Base-by-base conservation (phyloP, 2,797 vertebrate species). In the Gouania willdenowi region DNA sequence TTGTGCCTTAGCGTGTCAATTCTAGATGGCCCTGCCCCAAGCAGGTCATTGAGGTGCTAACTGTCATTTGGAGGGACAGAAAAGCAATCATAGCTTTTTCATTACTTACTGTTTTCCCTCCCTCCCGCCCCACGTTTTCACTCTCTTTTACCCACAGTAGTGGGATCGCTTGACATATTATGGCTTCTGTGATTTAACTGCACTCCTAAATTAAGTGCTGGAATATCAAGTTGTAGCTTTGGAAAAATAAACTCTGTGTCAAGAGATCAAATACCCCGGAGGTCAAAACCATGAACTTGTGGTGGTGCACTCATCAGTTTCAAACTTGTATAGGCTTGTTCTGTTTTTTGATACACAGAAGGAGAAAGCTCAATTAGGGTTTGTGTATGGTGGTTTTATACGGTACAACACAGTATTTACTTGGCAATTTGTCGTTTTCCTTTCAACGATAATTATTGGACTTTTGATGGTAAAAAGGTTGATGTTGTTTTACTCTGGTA, bases 41-140 rank as follows among this genome's bases (percentile, higher is more conserved):
- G 95, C 94, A 92, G 95, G 94, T 95, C 94, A 97, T 95, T 92
- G 93, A 96, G 94, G 94, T 98, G 94, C 95, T 98, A 96, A 97
- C 93, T 98, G 94, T 98, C 95, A 98, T 98, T 97, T 98, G 91
- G 90, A 93, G 92, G 89, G 94, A 97, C 95, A 98, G 94, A 98
- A 98, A 98, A 97, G 93, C 94, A 97, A 98, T 98, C 94, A 98
- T 92, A 93, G 93, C 91, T 94, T 94, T 98, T 97, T 97, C 94
- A 98, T 98, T 97, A 97, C 94, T 93, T 94, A 97, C 92, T 94
- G 91, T 94, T 97, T 94, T 91, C 82, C 88, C 92, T 89, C 87
- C 90, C 84, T 66, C 89, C 88, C 84, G 79, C 84, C 84, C 88
- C 87, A 83, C 77, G 4, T 76, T 83, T 83, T 83, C 82, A 83